Base-by-base conservation (phyloP, 1,140 invertebrate species). In the Paracyclopina nana region DNA sequence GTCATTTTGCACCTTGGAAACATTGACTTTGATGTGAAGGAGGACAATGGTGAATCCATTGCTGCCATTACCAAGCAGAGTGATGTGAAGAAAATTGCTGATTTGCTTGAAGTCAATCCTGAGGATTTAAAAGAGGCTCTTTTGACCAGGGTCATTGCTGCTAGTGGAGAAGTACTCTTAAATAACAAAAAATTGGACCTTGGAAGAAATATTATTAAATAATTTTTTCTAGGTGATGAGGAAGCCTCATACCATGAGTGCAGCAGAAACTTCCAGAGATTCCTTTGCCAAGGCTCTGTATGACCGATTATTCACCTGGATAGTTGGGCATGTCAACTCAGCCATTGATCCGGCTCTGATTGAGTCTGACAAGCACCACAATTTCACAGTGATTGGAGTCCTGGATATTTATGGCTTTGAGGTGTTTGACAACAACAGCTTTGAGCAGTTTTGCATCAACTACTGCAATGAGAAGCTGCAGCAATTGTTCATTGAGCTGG, bases 391-490 rank as follows among this genome's bases (percentile, higher is more conserved):
- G 1, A 95, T 96, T 57, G 88, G 90, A 16, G 88, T 96, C 2
- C 67, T 96, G 22, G 90, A 96, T 60, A 96, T 95, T 60, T 95
- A 95, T 63, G 91, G 91, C 12, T 95, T 96, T 68, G 90, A 96
- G 70, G 90, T 95, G 54, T 92, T 95, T 65, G 84, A 94, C 51
- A 73, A 74, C 6, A 94, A 95, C 63, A 87, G 82, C 59, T 92
- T 94, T 67, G 87, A 94, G 65, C 87, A 94, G 65, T 86, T 91
- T 63, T 92, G 87, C 62, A 95, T 95, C 58, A 94, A 94, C 63
- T 94, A 94, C 66, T 94, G 88, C 58, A 95, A 94, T 64, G 88
- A 95, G 67, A 94, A 95, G 65, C 69, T 94, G 22, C 90, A 95
- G 61, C 90, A 95, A 62, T 68, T 94, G 4, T 95, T 95, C 62